phyloP scores from a whole-genome alignment of 37 sponge, comb jelly and placozoan species.

The Theonella swinhoei region DNA sequence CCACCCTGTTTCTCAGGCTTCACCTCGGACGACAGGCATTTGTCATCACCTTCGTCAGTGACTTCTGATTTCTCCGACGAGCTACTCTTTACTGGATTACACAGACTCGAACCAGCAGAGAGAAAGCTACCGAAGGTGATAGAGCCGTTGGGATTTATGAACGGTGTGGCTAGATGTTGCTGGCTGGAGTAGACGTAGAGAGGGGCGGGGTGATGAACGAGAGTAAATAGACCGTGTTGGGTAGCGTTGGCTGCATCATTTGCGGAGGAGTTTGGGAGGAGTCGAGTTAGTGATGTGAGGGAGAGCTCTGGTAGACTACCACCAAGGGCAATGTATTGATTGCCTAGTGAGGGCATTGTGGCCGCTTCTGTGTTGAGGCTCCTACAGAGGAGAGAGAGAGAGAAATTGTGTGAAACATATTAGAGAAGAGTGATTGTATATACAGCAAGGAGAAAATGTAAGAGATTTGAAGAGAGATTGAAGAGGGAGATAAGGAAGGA shows the following conservation, averaged over 20 bases:
- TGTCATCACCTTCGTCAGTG: background rate
- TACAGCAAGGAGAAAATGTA: background rate
- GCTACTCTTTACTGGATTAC: conserved; percentile 15
- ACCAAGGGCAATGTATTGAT: conserved; percentile 81
- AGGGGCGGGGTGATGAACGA: conserved; percentile 43
- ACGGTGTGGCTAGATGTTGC: conserved; percentile 57
- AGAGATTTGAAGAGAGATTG: background rate
- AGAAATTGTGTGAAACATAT: too few relatives aligned
- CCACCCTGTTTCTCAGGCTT: background rate
- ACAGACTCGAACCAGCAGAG: conserved; percentile 54
- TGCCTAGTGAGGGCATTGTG: conserved; percentile 68
- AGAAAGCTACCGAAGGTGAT: conserved; percentile 58
- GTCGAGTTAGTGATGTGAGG: conserved; percentile 71
- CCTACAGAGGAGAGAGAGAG: conserved; percentile 18
- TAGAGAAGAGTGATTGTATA: background rate
- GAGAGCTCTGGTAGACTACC: conserved; percentile 89
- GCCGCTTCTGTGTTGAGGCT: conserved; percentile 71
- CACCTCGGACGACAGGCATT: background rate
- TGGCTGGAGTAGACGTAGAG: conserved; percentile 74
- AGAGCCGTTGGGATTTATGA: conserved; percentile 55
- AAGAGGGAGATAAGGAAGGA: too few relatives aligned
- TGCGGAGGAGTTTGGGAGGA: conserved; percentile 67
- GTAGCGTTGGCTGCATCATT: conserved; percentile 19
- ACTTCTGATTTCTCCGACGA: background rate
- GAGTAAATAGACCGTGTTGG: conserved; percentile 42